Percentiles rank a stretch among this genome's conserved stretches.
phyloP scores from a whole-genome alignment of 2,797 vertebrate species.

The Karalla daura region DNA sequence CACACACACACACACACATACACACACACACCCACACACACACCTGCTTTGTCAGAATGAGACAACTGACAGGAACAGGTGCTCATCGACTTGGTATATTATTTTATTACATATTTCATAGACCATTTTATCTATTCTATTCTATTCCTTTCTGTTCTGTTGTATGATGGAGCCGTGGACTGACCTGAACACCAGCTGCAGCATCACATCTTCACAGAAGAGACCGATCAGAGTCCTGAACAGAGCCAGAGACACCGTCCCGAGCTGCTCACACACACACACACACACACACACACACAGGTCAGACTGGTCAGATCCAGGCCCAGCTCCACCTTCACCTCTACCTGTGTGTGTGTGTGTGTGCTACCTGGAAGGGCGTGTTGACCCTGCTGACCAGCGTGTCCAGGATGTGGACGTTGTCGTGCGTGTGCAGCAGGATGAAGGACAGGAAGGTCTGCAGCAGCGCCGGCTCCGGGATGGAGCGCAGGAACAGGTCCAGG shows the following conservation, averaged over 20 bases:
- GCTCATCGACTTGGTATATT: too few relatives aligned
- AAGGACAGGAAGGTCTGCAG: constrained; percentile 95
- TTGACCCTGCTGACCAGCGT: constrained; percentile 95
- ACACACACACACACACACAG: constrained; percentile 48
- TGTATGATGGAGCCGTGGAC: too few relatives aligned
- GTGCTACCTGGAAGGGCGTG: constrained; percentile 93
- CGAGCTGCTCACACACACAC: too few relatives aligned
- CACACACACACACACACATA: not conserved
- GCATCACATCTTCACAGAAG: constrained; percentile 97
- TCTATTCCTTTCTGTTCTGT: too few relatives aligned
- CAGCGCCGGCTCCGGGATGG: constrained; percentile 89
- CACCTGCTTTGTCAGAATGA: too few relatives aligned
- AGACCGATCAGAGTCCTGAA: constrained; percentile 95
- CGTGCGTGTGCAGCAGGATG: constrained; percentile 91
- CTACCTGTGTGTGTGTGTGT: too few relatives aligned
- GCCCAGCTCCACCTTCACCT: too few relatives aligned
- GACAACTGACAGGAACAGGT: too few relatives aligned
- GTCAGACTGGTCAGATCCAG: too few relatives aligned
- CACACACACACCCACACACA: too few relatives aligned
- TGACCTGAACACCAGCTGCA: constrained; percentile 95
- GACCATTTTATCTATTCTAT: too few relatives aligned
- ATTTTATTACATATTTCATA: too few relatives aligned
- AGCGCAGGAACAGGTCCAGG: constrained; percentile 94
- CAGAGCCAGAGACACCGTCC: constrained; percentile 94
- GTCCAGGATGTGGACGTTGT: constrained; percentile 93